Evolutionary conservation across 2,888 invertebrate genomes (phyloP).

Genomic region (Acleris laterana): DNA sequence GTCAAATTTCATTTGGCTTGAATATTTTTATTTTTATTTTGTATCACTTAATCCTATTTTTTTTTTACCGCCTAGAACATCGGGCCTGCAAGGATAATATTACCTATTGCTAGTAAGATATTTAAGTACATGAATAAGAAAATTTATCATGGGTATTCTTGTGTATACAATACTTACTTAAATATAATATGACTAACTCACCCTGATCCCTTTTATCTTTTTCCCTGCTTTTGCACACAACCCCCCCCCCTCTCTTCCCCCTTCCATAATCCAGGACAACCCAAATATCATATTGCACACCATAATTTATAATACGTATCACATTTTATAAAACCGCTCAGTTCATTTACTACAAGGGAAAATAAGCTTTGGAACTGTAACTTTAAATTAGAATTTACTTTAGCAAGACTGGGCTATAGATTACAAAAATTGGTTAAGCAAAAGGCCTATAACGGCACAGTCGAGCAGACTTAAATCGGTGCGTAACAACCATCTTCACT

Average conservation of each 20-base stretch:
- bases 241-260: background rate
- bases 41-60: too few relatives aligned
- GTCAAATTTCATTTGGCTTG: too few relatives aligned
- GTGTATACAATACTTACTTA: too few relatives aligned
- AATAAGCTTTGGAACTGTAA: background rate
- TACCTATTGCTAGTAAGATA: too few relatives aligned
- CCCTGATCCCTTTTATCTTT: background rate
- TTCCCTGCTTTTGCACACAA: conserved; percentile 6
- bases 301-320: conserved; percentile 35
- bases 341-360: background rate
- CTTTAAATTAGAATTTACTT: background rate
- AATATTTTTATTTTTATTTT: too few relatives aligned
- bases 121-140: too few relatives aligned
- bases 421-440: conserved; percentile 37
- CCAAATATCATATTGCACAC: conserved; percentile 16
- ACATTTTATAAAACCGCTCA: conserved; percentile 27
- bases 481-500: conserved; percentile 7
- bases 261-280: conserved; percentile 20
- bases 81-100: too few relatives aligned
- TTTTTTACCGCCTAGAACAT: too few relatives aligned
- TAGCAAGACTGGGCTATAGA: conserved; percentile 9
- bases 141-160: too few relatives aligned
- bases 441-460: conserved; percentile 33
- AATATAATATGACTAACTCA: background rate
- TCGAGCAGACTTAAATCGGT: conserved; percentile 33